Evolutionary conservation across 37 sponge, comb jelly and placozoan species (phyloP), one percentile per base, ranked within the genome.

Genomic region (Lycopodina hypogea): DNA sequence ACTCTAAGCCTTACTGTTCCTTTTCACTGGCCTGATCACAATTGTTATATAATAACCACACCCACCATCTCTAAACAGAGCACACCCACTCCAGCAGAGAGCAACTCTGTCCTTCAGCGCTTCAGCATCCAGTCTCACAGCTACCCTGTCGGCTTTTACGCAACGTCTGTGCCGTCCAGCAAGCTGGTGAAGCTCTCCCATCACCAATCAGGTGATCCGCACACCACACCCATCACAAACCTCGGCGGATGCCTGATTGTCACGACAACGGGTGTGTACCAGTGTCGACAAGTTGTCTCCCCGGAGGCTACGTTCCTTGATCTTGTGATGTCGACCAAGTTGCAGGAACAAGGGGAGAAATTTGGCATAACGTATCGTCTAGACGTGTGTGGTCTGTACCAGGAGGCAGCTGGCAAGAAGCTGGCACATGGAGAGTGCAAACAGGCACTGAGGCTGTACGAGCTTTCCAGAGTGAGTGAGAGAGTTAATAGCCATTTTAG

Each of bases 201-300:
- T 67, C 36, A 69, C 17, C 58, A 48, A 35, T 50, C 72, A 28
- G 33, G 36, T 18, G 67, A 78, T 33, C 57, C 68, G 0, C 66
- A 56, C 12, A 40, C 63, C 38, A 29, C 57, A 23, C 78, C 86
- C 56, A 67, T 66, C 23, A 78, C 86, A 1, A 62, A 78, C 35
- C 71, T 90, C 12, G 90, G 86, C 34, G 90, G 90, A 1, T 90
- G 90, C 39, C 29, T 90, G 23, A 51, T 90, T 21, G 83, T 90
- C 51, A 82, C 86, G 3, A 32, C 76, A n/a, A 86, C 71, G 3
- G 41, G 67, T 21, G 90, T 90, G 69, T 90, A 90, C 71, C 90
- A 86, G 73, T 78, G 86, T 41, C 57, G 83, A 1, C 90, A 90
- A 68, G 76, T 45, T 21, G 23, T 32, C 7, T 80, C 70, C 21